Conservation (phyloP, 2,888 invertebrate species). For the Dicranocentrus wangi region DNA sequence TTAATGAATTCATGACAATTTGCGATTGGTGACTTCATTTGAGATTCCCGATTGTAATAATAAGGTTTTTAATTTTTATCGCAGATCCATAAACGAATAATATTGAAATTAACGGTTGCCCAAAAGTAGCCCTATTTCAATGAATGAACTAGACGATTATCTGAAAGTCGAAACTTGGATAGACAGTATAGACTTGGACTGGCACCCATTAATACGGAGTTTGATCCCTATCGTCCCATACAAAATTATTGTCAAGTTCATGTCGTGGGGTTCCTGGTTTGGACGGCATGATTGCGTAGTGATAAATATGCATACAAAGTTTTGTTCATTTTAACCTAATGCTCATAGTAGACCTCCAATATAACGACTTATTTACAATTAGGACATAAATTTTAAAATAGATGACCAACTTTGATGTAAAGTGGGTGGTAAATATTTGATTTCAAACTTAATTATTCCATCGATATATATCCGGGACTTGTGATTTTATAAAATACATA, state of each 20-base stretch:
- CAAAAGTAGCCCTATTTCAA: too few species aligned
- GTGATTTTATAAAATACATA: slow-evolving; percentile 10
- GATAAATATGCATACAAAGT: slow-evolving; percentile 61
- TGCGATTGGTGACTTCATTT: background rate
- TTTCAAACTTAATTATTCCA: slow-evolving; percentile 18
- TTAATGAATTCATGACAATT: background rate
- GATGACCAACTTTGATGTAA: background rate
- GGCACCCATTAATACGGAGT: too few species aligned
- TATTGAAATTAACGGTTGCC: too few species aligned
- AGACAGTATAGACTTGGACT: too few species aligned
- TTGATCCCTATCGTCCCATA: too few species aligned
- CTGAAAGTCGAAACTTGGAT: too few species aligned
- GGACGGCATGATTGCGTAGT: slow-evolving; percentile 54
- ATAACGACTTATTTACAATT: slow-evolving; percentile 45
- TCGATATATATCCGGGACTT: background rate
- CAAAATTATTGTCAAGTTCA: too few species aligned
- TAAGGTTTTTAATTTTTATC: background rate
- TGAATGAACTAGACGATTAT: too few species aligned
- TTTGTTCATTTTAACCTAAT: slow-evolving; percentile 66
- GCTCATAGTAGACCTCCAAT: slow-evolving; percentile 66
- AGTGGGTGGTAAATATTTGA: background rate
- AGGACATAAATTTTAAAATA: background rate
- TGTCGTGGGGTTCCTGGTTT: too few species aligned
- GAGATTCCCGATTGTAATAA: too few species aligned
- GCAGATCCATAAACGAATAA: too few species aligned